Base-by-base conservation (phyloP, 2,797 vertebrate species). In the Acanthiza pusilla region DNA sequence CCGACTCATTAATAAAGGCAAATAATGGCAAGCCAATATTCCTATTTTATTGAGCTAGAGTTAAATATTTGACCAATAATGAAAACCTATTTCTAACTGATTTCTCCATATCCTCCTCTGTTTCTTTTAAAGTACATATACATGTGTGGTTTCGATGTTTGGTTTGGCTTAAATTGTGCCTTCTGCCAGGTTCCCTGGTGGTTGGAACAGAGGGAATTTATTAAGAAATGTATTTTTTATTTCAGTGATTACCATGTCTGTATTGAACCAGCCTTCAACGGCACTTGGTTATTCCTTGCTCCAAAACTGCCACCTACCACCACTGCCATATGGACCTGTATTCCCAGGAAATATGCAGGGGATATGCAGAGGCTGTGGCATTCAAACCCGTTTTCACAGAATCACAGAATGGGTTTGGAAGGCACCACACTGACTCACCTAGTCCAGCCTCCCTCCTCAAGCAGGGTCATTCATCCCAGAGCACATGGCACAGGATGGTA, bases 21-120 rank as follows among this genome's bases (percentile, higher is more conserved):
- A 97, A 89, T 89, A 96, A 66, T 60, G 83, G 81, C 81, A 91
- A 88, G 40, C 40, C 17, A 67, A 80, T 80, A n/a, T 77, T 68
- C 74, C n/a, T 57, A 9, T 85, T 95, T 95, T 89, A 84, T 81
- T 95, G 80, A 66, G 53, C 67, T 89, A 32, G 29, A 83, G 71
- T 43, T 85, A 96, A 93, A 92, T 94, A 95, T 93, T 94, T 88
- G 58, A 73, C 43, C 1, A 4, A 76, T 83, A 90, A 73, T 47
- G 82, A 91, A 89, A 94, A 85, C 22, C 48, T 63, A 6, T 84
- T 91, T 94, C 66, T 93, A 58, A 85, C 38, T 43, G 60, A 65
- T 91, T 91, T 92, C 40, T 75, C 21, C 53, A 19, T 76, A 70
- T 85, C 26, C n/a, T 78, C 19, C 27, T 50, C 32, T 53, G 12